Evolutionary conservation across 2,113 vertebrate species (phyloP).

Genomic region (Bufo bufo): DNA sequence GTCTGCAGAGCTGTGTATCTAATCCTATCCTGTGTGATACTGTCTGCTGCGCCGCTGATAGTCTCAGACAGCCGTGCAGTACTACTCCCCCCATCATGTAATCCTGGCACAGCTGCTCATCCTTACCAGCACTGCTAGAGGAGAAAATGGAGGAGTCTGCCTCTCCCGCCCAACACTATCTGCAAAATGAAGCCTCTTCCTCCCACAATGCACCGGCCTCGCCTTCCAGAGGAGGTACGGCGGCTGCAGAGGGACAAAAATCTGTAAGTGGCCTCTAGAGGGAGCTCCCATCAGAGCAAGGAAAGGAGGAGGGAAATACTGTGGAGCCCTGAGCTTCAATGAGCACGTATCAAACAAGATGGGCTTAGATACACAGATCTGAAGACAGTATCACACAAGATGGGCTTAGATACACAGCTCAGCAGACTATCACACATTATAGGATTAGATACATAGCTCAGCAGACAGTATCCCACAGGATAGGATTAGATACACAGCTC

Average conservation of each 20-base stretch:
- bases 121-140: not conserved
- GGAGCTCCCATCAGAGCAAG: not conserved
- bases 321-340: no score
- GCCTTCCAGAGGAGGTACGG: not conserved
- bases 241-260: constrained; percentile 1
- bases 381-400: not conserved
- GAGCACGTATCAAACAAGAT: not conserved
- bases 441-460: not conserved
- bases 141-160: not conserved
- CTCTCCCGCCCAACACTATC: not conserved
- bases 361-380: not conserved
- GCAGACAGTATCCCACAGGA: not conserved
- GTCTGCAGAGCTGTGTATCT: not conserved
- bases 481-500: not conserved
- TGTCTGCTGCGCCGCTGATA: not conserved
- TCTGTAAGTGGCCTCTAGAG: not conserved
- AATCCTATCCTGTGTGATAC: not conserved
- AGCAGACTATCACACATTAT: not conserved
- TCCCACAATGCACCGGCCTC: constrained; percentile 9
- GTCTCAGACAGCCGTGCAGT: no score
- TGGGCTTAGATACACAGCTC: not conserved
- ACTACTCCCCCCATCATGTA: no score
- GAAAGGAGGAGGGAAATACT: not conserved
- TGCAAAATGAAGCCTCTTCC: not conserved
- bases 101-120: not conserved